These are phyloP conservation scores for Rhinatrema bivittatum DNA, from an alignment of 2,797 vertebrate genomes.

Conservation along the genomic window DNA sequence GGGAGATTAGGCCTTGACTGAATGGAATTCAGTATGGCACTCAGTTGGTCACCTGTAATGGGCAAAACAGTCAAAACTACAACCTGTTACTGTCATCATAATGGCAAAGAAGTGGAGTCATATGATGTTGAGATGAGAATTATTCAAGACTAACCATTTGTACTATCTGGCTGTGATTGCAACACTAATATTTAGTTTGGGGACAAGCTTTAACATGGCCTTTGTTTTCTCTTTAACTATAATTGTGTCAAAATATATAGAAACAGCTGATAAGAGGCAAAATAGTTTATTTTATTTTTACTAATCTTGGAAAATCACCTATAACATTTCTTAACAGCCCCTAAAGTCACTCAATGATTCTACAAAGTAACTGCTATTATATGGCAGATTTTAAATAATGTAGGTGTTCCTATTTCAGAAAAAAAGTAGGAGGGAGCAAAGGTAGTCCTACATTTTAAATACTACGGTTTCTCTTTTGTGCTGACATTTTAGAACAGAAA, in stretches of 20 bases:
- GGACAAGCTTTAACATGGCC: background rate
- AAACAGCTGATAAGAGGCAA: too few relatives aligned
- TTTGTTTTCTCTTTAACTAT: too few relatives aligned
- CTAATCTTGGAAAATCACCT: conserved; percentile 17
- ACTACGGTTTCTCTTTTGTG: too few relatives aligned
- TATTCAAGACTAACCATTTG: conserved; percentile 5
- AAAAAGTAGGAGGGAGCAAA: too few relatives aligned
- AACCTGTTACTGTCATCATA: conserved; percentile 76
- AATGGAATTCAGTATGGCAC: conserved; percentile 99
- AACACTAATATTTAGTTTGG: background rate
- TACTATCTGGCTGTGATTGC: conserved; percentile 2
- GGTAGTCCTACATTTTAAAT: too few relatives aligned
- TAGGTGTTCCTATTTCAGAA: too few relatives aligned
- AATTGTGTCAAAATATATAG: conserved; percentile 18
- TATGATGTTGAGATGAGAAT: conserved; percentile 28
- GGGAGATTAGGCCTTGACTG: conserved; percentile 98
- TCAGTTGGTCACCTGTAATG: conserved; percentile 98
- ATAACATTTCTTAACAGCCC: too few relatives aligned
- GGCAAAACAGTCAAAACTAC: conserved; percentile 96
- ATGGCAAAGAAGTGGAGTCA: conserved; percentile 42
- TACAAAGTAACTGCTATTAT: too few relatives aligned
- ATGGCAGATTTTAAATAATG: too few relatives aligned
- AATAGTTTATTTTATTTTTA: background rate
- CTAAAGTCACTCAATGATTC: too few relatives aligned
- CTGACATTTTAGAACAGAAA: too few relatives aligned